These are phyloP conservation scores for Aplidium turbinatum DNA, from an alignment of 23 tunicate genomes.

Conservation along the genomic window DNA sequence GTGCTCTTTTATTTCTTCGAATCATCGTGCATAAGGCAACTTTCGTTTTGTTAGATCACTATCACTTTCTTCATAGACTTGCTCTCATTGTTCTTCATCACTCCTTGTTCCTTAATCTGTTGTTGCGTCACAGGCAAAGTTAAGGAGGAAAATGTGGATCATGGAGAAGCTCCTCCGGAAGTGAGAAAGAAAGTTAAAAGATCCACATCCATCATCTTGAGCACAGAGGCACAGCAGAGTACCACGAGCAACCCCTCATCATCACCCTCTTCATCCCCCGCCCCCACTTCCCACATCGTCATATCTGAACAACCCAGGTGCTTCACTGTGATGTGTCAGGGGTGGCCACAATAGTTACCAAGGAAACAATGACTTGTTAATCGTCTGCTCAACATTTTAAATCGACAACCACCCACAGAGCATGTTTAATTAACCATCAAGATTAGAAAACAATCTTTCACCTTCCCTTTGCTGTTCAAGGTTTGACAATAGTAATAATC, in stretches of 20 bases:
- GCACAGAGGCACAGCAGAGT: slow-evolving; percentile 76
- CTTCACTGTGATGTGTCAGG: too few species aligned
- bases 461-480: too few species aligned
- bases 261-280: neutral
- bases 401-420: too few species aligned
- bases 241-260: slow-evolving; percentile 3
- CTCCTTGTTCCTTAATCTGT: neutral
- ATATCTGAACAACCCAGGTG: slow-evolving; percentile 14
- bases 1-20: neutral
- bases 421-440: too few species aligned
- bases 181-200: slow-evolving; percentile 50
- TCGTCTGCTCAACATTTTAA: too few species aligned
- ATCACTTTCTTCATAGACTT: too few species aligned
- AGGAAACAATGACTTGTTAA: too few species aligned
- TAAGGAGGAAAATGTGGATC: slow-evolving; percentile 76
- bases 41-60: neutral
- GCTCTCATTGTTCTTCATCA: too few species aligned
- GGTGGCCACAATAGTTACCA: too few species aligned
- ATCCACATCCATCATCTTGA: slow-evolving; percentile 78
- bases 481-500: too few species aligned
- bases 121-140: slow-evolving; percentile 74
- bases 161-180: slow-evolving; percentile 33
- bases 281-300: slow-evolving; percentile 32
- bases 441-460: too few species aligned
- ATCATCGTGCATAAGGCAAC: neutral